Evolutionary conservation across 2,113 vertebrate genomes (phyloP).

Genomic region (Calidris pugnax): DNA sequence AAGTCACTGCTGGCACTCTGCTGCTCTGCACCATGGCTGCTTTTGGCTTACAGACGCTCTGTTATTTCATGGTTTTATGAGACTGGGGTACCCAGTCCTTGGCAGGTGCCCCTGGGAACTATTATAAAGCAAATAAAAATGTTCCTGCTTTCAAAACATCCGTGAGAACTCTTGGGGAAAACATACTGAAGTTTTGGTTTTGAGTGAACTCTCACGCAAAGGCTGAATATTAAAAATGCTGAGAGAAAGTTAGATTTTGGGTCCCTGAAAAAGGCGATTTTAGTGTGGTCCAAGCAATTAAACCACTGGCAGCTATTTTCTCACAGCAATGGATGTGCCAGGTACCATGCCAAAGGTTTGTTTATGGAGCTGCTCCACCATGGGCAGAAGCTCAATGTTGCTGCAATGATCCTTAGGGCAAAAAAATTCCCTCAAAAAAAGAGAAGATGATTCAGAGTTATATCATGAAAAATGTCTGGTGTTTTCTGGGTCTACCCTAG

Average conservation of each 20-base stretch:
- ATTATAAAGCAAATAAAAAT: not conserved
- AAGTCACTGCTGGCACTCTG: not conserved
- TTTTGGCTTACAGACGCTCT: not conserved
- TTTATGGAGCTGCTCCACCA: not conserved
- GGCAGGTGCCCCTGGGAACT: not conserved
- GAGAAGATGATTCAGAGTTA: not conserved
- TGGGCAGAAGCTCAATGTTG: not conserved
- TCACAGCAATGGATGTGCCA: not conserved
- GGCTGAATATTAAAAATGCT: not conserved
- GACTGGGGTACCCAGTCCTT: not conserved
- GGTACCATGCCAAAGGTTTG: not conserved
- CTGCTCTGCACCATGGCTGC: not conserved
- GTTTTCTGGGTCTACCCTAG: not conserved
- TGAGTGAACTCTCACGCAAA: not conserved
- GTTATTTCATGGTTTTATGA: constrained; percentile 21
- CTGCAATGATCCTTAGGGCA: not conserved
- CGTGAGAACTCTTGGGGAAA: not conserved
- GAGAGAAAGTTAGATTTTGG: not conserved
- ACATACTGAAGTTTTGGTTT: not conserved
- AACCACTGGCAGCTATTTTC: not conserved
- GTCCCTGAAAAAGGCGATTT: not conserved
- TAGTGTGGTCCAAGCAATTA: not conserved
- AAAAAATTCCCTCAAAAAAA: not conserved
- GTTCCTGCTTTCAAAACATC: not conserved
- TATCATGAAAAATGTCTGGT: not conserved